These are phyloP conservation scores for Microctonus brassicae DNA, from an alignment of 2,888 invertebrate genomes.

Conservation along the genomic window DNA sequence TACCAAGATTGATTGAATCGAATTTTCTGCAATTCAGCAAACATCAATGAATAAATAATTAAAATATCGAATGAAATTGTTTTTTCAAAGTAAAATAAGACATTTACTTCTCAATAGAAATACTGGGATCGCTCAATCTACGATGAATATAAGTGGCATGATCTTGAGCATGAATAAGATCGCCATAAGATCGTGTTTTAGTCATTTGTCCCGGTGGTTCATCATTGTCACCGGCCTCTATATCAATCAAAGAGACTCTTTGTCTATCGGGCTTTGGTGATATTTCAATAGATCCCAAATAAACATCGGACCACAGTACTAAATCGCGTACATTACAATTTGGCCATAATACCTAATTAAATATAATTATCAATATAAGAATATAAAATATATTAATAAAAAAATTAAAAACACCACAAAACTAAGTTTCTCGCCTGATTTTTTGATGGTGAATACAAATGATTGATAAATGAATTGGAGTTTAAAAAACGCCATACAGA, in stretches of 20 bases:
- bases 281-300: constrained; percentile 75
- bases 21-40: constrained; percentile 60
- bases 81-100: neutral
- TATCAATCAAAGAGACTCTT: constrained; percentile 63
- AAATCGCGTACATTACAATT: constrained; percentile 87
- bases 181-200: constrained; percentile 89
- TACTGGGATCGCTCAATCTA: constrained; percentile 88
- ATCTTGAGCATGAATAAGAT: constrained; percentile 80
- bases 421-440: constrained; percentile 68
- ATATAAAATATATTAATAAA: neutral
- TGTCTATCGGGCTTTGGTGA: constrained; percentile 67
- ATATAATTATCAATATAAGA: neutral
- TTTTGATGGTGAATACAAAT: constrained; percentile 78
- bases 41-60: neutral
- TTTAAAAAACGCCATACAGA: constrained; percentile 91
- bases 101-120: constrained; percentile 81
- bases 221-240: constrained; percentile 63
- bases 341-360: constrained; percentile 84
- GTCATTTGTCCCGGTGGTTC: constrained; percentile 75
- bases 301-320: constrained; percentile 87
- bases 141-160: constrained; percentile 74
- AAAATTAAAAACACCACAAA: neutral
- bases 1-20: constrained; percentile 62
- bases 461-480: constrained; percentile 86
- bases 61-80: no score